Evolutionary conservation across 1,140 invertebrate species (phyloP).

Genomic region (Thaumatotibia leucotreta): DNA sequence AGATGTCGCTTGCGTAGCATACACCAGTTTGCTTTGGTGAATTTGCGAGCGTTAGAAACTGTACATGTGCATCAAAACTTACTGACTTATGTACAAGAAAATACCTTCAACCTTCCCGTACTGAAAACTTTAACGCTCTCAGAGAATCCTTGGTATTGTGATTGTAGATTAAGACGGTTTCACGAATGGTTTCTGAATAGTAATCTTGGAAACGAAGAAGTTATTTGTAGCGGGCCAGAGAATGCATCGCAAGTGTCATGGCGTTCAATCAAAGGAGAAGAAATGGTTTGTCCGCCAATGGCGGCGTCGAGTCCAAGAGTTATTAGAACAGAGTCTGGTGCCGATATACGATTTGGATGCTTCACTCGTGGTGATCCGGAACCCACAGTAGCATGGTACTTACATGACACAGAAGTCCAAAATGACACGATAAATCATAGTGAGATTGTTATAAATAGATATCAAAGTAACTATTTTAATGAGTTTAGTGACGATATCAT

Average conservation of each 20-base stretch:
- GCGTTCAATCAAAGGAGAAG: conserved; percentile 47
- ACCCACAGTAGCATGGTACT: conserved; percentile 87
- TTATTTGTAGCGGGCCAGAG: conserved; percentile 52
- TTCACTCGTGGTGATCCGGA: conserved; percentile 87
- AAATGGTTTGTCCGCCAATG: conserved; percentile 57
- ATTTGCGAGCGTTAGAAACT: conserved; percentile 61
- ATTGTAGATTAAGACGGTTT: conserved; percentile 89
- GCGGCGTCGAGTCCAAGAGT: conserved; percentile 50
- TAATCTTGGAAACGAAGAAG: conserved; percentile 66
- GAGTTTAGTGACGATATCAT: conserved; percentile 52
- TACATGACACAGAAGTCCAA: conserved; percentile 78
- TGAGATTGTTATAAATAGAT: conserved; percentile 46
- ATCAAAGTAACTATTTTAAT: conserved; percentile 43
- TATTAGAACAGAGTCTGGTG: conserved; percentile 59
- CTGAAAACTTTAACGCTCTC: conserved; percentile 88
- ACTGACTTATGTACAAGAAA: conserved; percentile 54
- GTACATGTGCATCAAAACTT: conserved; percentile 61
- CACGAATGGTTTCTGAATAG: conserved; percentile 86
- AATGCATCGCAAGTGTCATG: conserved; percentile 44
- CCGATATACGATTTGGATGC: conserved; percentile 84
- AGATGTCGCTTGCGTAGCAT: conserved; percentile 84
- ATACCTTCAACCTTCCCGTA: conserved; percentile 61
- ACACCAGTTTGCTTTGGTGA: conserved; percentile 79
- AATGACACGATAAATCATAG: conserved; percentile 48
- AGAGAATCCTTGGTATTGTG: conserved; percentile 92